Percentiles rank a stretch among this genome's conserved stretches.
Evolutionary conservation across 2,888 invertebrate species (phyloP).

Genomic region (Cinara cedri): DNA sequence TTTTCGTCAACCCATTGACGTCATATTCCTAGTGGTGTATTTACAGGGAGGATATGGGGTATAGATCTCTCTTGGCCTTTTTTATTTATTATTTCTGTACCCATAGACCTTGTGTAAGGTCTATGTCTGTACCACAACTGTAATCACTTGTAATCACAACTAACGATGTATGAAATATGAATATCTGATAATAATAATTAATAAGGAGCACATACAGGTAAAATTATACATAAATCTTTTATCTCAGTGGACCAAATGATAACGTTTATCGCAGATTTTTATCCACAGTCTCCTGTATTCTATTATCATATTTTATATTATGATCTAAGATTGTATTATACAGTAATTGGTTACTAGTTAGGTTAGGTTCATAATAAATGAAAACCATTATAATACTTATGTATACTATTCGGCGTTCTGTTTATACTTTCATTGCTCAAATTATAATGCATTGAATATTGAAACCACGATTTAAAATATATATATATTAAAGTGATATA

Average conservation of each 20-base stretch:
- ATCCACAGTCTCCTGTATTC: not conserved
- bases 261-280: not conserved
- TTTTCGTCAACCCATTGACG: too few relatives aligned
- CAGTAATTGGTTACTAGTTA: not conserved
- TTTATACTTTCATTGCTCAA: too few relatives aligned
- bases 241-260: not conserved
- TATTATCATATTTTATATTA: not conserved
- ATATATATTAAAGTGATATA: too few relatives aligned
- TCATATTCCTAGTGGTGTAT: too few relatives aligned
- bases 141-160: not conserved
- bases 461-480: slow-evolving; percentile 5
- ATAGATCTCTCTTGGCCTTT: too few relatives aligned
- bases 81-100: not conserved
- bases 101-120: not conserved
- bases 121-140: not conserved
- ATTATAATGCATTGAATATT: slow-evolving; percentile 9
- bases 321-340: not conserved
- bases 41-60: too few relatives aligned
- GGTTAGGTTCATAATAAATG: too few relatives aligned
- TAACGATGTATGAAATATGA: slow-evolving; percentile 6
- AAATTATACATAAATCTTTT: slow-evolving; percentile 12
- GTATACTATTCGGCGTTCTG: slow-evolving; percentile 9
- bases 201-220: not conserved
- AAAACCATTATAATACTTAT: slow-evolving; percentile 5
- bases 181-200: slow-evolving; percentile 13